Conservation (phyloP, 30 jellyfish, hydroid and myxozoan species). For the Chironex yamaguchii region DNA sequence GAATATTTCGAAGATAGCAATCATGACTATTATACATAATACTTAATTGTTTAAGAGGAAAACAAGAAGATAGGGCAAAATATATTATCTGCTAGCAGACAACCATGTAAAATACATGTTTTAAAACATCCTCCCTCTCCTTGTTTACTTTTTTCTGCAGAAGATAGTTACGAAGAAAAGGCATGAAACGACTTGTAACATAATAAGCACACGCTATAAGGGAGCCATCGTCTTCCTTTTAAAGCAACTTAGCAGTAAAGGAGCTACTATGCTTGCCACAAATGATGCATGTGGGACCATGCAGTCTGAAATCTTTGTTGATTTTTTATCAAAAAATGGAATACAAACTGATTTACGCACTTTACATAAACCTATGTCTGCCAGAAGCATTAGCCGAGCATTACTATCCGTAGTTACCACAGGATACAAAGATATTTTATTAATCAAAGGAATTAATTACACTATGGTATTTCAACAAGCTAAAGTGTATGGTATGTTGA, state of each 20-base stretch:
- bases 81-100: too few species aligned
- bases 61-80: too few species aligned
- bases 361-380: not conserved
- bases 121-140: not conserved
- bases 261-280: not conserved
- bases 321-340: not conserved
- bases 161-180: not conserved
- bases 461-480: not conserved
- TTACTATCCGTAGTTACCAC: not conserved
- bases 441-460: too few species aligned
- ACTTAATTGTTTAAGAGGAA: too few species aligned
- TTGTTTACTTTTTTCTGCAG: not conserved
- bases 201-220: not conserved
- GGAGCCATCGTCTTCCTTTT: not conserved
- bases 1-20: too few species aligned
- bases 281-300: not conserved
- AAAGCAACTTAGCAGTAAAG: not conserved
- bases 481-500: not conserved
- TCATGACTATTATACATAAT: too few species aligned
- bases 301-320: not conserved
- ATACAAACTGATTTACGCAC: not conserved
- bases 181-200: too few species aligned
- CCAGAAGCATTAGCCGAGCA: too few species aligned
- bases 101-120: too few species aligned
- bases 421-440: not conserved